A percentile compares a stretch with the other conserved stretches of the same genome.
These are phyloP conservation scores for Ceratina japonica DNA, from an alignment of 1,140 invertebrate species.

Conservation along the genomic window DNA sequence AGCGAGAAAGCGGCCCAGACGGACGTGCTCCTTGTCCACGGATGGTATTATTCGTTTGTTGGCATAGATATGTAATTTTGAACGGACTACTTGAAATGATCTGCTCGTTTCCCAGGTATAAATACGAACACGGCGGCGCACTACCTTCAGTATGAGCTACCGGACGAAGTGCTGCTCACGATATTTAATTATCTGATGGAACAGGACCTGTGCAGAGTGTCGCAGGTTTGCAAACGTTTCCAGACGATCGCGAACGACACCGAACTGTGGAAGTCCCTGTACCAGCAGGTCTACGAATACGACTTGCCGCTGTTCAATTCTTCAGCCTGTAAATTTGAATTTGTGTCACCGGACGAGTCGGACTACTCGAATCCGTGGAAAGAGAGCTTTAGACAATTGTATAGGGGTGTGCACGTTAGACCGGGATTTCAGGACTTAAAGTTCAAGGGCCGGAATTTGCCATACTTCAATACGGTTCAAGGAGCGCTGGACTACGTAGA, in stretches of 20 bases:
- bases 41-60: slow-evolving; percentile 79
- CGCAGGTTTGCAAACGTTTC: slow-evolving; percentile 97
- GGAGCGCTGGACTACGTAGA: slow-evolving; percentile 90
- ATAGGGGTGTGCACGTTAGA: slow-evolving; percentile 96
- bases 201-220: slow-evolving; percentile 94
- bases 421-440: slow-evolving; percentile 90
- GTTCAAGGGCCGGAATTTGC: slow-evolving; percentile 84
- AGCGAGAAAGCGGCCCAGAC: slow-evolving; percentile 88
- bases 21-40: slow-evolving; percentile 82
- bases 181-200: slow-evolving; percentile 97
- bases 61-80: background rate
- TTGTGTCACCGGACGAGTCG: slow-evolving; percentile 93
- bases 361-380: slow-evolving; percentile 98
- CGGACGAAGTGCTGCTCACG: slow-evolving; percentile 96
- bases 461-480: slow-evolving; percentile 95
- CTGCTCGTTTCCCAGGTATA: slow-evolving; percentile 75
- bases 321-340: slow-evolving; percentile 94
- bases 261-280: slow-evolving; percentile 97
- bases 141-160: slow-evolving; percentile 96
- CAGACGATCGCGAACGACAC: slow-evolving; percentile 96
- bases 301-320: slow-evolving; percentile 96
- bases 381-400: slow-evolving; percentile 97
- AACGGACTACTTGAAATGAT: slow-evolving; percentile 15
- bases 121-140: slow-evolving; percentile 89
- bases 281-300: slow-evolving; percentile 98